phyloP scores from a whole-genome alignment of 2,888 invertebrate genomes.

The Nephrotoma flavescens region DNA sequence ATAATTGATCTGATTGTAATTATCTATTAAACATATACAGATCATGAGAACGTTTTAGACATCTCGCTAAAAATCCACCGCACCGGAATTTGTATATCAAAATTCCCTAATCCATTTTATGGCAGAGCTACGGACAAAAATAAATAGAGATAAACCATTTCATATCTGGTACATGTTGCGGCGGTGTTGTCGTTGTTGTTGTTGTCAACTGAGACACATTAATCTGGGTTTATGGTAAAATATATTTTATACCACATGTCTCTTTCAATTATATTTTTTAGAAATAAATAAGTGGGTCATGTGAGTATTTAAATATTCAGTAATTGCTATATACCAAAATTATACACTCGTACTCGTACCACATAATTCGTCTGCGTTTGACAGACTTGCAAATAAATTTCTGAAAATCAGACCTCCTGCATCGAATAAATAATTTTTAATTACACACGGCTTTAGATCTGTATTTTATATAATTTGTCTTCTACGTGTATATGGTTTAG shows the following conservation, averaged over 20 bases:
- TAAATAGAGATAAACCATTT: background rate
- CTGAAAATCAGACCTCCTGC: background rate
- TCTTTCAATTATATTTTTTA: background rate
- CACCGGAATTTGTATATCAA: background rate
- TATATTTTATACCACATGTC: background rate
- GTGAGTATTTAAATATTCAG: background rate
- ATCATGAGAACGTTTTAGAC: background rate
- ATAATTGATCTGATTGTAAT: too few relatives aligned
- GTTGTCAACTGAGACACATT: background rate
- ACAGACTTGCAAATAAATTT: background rate
- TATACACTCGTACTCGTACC: background rate
- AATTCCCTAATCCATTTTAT: background rate
- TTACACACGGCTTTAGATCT: too few relatives aligned
- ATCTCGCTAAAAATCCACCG: background rate
- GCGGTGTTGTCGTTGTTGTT: background rate
- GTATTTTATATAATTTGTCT: too few relatives aligned
- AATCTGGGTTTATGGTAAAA: background rate
- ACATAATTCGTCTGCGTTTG: background rate
- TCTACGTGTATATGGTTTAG: too few relatives aligned
- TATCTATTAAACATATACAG: too few relatives aligned
- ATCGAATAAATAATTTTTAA: background rate
- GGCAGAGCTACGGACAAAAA: background rate
- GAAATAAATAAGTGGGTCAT: background rate
- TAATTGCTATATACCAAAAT: background rate
- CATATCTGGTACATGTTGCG: background rate